Percentiles rank a stretch among this genome's conserved stretches.
phyloP scores from a whole-genome alignment of 1,140 invertebrate genomes.

The Lordiphosa clarofinis region DNA sequence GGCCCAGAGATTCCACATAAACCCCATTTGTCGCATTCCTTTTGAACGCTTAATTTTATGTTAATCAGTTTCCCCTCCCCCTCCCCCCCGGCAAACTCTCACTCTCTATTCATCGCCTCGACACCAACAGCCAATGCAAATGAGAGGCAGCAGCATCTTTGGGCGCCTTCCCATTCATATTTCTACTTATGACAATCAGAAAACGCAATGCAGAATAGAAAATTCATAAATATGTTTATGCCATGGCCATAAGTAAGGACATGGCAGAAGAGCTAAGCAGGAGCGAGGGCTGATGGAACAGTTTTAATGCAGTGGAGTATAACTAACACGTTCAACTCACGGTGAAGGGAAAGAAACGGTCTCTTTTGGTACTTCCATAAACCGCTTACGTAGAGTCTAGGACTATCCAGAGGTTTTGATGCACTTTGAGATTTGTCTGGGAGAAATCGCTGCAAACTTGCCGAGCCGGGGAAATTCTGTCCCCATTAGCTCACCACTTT shows the following conservation, averaged over 20 bases:
- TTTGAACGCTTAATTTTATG: constrained; percentile 57
- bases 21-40: constrained; percentile 40
- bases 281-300: constrained; percentile 4
- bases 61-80: constrained; percentile 32
- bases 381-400: no score
- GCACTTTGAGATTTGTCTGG: no score
- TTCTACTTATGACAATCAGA: constrained; percentile 37
- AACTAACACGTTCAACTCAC: no score
- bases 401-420: no score
- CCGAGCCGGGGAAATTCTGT: no score
- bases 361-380: no score
- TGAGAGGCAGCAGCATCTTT: neutral
- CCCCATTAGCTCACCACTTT: no score
- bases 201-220: constrained; percentile 52
- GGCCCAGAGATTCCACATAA: constrained; percentile 4
- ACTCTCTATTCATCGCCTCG: neutral
- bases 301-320: neutral
- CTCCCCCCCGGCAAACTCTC: neutral
- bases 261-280: neutral
- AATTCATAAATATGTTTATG: constrained; percentile 57
- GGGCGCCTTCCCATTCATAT: constrained; percentile 28
- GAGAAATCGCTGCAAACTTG: no score
- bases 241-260: constrained; percentile 5
- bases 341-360: no score
- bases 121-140: constrained; percentile 39